phyloP scores from a whole-genome alignment of 2,113 vertebrate species.

The Cyrtonyx montezumae region DNA sequence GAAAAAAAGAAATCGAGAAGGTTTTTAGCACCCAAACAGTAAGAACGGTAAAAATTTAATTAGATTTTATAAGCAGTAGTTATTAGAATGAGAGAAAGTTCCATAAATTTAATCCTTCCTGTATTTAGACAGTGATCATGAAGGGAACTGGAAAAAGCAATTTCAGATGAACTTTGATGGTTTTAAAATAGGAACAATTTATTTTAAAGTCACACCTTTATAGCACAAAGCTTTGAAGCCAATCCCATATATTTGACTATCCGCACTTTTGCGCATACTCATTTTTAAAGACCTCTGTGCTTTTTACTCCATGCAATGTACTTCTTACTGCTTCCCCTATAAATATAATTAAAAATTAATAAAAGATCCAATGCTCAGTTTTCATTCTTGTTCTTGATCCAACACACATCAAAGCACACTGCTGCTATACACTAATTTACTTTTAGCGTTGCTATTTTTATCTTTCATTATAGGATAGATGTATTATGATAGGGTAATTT shows the following conservation, averaged over 20 bases:
- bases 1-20: neutral
- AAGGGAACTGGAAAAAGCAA: neutral
- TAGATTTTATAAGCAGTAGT: neutral
- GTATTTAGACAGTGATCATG: neutral
- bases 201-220: neutral
- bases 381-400: neutral
- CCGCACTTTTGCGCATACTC: neutral
- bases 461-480: neutral
- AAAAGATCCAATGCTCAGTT: neutral
- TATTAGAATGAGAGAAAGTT: neutral
- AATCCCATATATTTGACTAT: neutral
- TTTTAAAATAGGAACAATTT: neutral
- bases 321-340: neutral
- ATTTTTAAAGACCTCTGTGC: neutral
- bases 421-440: neutral
- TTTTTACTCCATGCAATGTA: neutral
- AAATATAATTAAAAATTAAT: neutral
- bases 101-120: neutral
- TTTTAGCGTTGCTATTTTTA: neutral
- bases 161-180: neutral
- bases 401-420: neutral
- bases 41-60: neutral
- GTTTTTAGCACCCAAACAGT: neutral
- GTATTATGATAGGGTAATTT: neutral
- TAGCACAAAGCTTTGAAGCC: neutral